phyloP scores from a whole-genome alignment of 2,113 vertebrate genomes.

The Prionailurus bengalensis region DNA sequence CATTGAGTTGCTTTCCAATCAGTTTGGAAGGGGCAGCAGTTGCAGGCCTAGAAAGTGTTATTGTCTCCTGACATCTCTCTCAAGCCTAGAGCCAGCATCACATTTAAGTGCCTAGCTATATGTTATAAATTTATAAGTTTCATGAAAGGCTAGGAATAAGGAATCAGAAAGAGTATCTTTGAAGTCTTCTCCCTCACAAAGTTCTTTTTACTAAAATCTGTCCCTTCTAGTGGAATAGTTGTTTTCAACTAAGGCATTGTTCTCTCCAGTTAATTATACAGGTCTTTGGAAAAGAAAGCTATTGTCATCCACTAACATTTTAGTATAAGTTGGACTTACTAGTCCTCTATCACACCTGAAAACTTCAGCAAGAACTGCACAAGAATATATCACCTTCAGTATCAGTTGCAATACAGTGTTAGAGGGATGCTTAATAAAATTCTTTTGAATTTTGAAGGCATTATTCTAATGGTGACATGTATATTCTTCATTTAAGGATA shows the following conservation, averaged over 20 bases:
- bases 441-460: conserved; percentile 32
- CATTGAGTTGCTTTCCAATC: not conserved
- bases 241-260: conserved; percentile 5
- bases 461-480: not conserved
- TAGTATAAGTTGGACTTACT: not conserved
- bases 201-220: not conserved
- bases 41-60: not conserved
- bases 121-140: not conserved
- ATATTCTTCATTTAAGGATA: conserved; percentile 71
- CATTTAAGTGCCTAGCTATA: not conserved
- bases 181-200: not conserved
- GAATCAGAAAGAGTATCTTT: not conserved
- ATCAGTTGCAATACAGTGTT: not conserved
- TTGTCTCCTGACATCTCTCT: not conserved
- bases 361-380: not conserved
- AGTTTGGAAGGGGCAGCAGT: not conserved
- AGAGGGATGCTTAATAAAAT: not conserved
- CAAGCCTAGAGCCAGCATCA: not conserved
- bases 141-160: not conserved
- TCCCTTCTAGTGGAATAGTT: not conserved
- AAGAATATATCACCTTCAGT: not conserved
- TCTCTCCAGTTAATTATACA: conserved; percentile 41
- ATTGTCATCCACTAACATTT: conserved; percentile 12
- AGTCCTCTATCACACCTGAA: not conserved
- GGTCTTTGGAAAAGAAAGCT: not conserved